phyloP scores from a whole-genome alignment of 2,888 invertebrate species.

The Leucophenga maculata region DNA sequence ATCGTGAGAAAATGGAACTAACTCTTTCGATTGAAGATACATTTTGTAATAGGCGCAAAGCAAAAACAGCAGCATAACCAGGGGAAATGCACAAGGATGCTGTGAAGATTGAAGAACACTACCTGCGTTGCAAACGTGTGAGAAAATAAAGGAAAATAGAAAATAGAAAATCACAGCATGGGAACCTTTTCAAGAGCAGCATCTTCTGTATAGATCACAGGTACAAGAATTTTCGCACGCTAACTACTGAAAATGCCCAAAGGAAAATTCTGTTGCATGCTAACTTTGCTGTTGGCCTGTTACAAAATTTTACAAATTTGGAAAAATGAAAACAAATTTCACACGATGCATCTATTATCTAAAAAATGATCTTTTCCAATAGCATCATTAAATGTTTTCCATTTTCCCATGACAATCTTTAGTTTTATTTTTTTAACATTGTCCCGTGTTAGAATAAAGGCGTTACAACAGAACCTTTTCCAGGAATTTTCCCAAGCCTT shows the following conservation, averaged over 20 bases:
- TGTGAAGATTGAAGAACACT: neutral
- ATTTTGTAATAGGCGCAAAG: conserved; percentile 6
- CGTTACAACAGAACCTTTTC: neutral
- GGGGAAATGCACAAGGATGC: neutral
- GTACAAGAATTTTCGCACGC: conserved; percentile 23
- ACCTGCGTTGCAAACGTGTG: conserved; percentile 6
- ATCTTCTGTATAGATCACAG: neutral
- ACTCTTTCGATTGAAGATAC: neutral
- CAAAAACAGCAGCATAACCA: neutral
- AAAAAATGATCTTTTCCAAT: neutral
- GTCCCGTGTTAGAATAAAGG: neutral
- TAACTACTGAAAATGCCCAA: conserved; percentile 20
- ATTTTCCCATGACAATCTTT: neutral
- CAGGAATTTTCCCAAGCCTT: neutral
- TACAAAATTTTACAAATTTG: neutral
- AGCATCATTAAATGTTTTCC: neutral
- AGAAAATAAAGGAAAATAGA: neutral
- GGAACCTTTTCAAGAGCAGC: neutral
- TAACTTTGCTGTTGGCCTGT: conserved; percentile 28
- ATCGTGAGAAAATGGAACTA: neutral
- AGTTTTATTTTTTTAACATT: too few species aligned
- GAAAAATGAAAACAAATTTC: conserved; percentile 30
- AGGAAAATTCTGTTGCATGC: conserved; percentile 16
- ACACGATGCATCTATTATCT: conserved; percentile 25
- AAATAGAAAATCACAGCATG: neutral